Conservation (phyloP, 2,113 vertebrate genomes). For the Ceuthmochares aereus region DNA sequence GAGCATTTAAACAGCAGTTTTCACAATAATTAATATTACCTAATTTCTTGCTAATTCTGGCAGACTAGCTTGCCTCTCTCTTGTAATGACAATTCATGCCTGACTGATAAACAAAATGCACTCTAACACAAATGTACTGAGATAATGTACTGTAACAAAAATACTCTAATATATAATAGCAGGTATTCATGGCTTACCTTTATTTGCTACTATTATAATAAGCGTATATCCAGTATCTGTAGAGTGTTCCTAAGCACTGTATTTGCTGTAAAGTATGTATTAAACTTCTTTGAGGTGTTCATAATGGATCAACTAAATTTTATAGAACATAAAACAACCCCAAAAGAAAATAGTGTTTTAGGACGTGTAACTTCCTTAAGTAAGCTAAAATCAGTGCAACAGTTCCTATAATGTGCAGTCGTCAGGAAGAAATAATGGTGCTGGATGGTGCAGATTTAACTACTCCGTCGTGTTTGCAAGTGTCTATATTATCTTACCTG, state of each 20-base stretch:
- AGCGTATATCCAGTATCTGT: background rate
- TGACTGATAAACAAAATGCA: background rate
- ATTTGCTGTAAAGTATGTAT: background rate
- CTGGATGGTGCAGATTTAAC: background rate
- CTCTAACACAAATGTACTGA: background rate
- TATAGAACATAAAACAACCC: background rate
- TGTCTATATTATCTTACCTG: background rate
- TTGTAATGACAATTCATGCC: background rate
- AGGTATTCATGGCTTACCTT: background rate
- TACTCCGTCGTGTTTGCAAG: background rate
- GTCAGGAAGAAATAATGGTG: background rate
- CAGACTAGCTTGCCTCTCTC: background rate
- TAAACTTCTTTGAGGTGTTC: background rate
- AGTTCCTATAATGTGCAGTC: background rate
- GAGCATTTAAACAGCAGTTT: background rate
- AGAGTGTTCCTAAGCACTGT: background rate
- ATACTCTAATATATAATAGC: background rate
- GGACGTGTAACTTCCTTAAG: background rate
- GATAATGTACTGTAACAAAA: background rate
- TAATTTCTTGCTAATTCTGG: slow-evolving; percentile 2
- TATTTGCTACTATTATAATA: background rate
- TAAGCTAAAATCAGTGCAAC: background rate
- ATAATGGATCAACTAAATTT: background rate
- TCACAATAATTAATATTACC: background rate
- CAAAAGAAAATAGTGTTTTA: background rate